phyloP scores from a whole-genome alignment of 2,888 invertebrate genomes.

The Pedicia rivosa region DNA sequence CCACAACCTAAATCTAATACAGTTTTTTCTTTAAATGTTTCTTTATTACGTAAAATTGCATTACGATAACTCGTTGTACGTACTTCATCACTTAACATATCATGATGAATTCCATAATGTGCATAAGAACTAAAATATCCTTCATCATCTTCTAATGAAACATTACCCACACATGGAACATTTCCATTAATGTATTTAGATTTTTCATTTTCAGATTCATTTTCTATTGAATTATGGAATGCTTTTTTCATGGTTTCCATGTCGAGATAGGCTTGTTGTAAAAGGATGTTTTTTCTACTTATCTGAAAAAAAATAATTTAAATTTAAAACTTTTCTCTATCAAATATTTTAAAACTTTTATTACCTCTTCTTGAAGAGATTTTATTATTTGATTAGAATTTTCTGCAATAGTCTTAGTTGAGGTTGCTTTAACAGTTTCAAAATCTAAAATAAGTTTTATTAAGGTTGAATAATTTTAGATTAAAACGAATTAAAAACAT shows the following conservation, averaged over 20 bases:
- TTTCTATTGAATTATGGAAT: slow-evolving; percentile 18
- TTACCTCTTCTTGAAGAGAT: not conserved
- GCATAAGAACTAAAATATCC: slow-evolving; percentile 73
- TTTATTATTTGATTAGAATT: too few species aligned
- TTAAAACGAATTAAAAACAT: slow-evolving; percentile 8
- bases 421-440: slow-evolving; percentile 28
- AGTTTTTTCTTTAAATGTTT: slow-evolving; percentile 51
- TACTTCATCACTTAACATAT: slow-evolving; percentile 80
- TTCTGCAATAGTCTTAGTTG: slow-evolving; percentile 1
- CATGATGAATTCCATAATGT: slow-evolving; percentile 84
- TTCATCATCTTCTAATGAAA: slow-evolving; percentile 49
- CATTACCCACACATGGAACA: slow-evolving; percentile 30
- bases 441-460: slow-evolving; percentile 28
- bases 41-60: slow-evolving; percentile 60
- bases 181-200: slow-evolving; percentile 10
- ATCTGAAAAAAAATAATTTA: too few species aligned
- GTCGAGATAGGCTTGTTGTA: slow-evolving; percentile 38
- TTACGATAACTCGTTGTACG: slow-evolving; percentile 77
- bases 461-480: not conserved
- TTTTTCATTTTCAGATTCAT: slow-evolving; percentile 10
- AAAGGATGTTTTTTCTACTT: slow-evolving; percentile 39
- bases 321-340: too few species aligned
- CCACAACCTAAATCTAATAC: slow-evolving; percentile 97
- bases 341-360: too few species aligned
- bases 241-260: slow-evolving; percentile 22